Evolutionary conservation across 2,888 invertebrate species (phyloP).

Genomic region (Metellina segmentata): DNA sequence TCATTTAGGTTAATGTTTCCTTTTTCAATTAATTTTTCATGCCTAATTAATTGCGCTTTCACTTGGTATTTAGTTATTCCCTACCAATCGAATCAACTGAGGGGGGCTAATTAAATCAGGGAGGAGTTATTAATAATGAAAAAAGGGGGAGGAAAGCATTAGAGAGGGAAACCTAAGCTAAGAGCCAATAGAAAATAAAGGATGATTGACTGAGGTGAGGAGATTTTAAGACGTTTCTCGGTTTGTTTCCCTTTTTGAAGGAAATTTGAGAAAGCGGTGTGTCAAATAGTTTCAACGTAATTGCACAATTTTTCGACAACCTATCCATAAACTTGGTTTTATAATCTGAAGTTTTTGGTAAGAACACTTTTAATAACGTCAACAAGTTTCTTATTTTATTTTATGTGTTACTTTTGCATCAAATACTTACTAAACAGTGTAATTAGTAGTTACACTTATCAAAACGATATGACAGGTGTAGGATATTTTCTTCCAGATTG

Average conservation of each 20-base stretch:
- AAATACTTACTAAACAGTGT: too few species aligned
- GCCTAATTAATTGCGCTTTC: slow-evolving; percentile 42
- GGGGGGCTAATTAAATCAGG: neutral
- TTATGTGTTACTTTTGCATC: too few species aligned
- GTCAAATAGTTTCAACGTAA: neutral
- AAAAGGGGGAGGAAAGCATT: neutral
- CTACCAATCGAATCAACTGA: neutral
- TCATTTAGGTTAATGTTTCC: slow-evolving; percentile 1
- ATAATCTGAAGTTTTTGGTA: neutral
- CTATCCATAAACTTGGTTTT: neutral
- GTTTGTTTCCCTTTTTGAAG: neutral
- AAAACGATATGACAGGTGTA: too few species aligned
- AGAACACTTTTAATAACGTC: too few species aligned
- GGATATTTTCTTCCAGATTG: too few species aligned
- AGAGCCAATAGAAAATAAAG: neutral
- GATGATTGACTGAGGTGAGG: neutral
- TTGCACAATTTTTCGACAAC: neutral
- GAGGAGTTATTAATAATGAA: neutral
- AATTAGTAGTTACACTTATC: too few species aligned
- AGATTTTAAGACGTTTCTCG: neutral
- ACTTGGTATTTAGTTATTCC: slow-evolving; percentile 1
- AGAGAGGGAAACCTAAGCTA: neutral
- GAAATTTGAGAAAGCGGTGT: neutral
- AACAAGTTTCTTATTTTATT: too few species aligned
- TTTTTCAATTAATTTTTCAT: slow-evolving; percentile 26